Percentiles rank a stretch among this genome's conserved stretches.
phyloP scores from a whole-genome alignment of 2,113 vertebrate species.

The Nibea albiflora region DNA sequence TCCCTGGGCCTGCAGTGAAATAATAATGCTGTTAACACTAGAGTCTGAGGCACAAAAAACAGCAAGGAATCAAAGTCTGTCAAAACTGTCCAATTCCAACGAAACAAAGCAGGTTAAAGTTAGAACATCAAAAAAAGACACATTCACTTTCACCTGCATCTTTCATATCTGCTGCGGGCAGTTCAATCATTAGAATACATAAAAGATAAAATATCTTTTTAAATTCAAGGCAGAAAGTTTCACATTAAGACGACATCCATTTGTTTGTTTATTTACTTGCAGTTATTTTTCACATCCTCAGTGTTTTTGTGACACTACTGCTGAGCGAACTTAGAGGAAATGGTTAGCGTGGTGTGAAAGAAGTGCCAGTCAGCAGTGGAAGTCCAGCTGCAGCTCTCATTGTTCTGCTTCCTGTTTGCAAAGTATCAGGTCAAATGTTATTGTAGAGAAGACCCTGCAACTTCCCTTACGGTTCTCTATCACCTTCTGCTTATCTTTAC shows the following conservation, averaged over 20 bases:
- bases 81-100: neutral
- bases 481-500: slow-evolving; percentile 1
- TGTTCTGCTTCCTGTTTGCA: slow-evolving; percentile 81
- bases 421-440: slow-evolving; percentile 32
- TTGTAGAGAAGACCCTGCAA: slow-evolving; percentile 17
- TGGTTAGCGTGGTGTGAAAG: neutral
- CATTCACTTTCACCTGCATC: neutral
- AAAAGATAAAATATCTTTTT: neutral
- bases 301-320: slow-evolving; percentile 20
- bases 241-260: too few species aligned
- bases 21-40: neutral
- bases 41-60: neutral
- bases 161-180: neutral
- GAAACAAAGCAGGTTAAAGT: neutral
- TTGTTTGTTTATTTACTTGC: neutral
- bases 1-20: neutral
- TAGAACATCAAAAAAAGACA: neutral
- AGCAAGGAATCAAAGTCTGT: slow-evolving; percentile 30
- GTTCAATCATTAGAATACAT: neutral
- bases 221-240: neutral
- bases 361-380: slow-evolving; percentile 54
- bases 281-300: neutral
- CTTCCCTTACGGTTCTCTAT: slow-evolving; percentile 14
- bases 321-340: slow-evolving; percentile 56
- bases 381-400: slow-evolving; percentile 59